Base-by-base conservation (phyloP, 1,140 invertebrate genomes). In the Drosophila takahashii region DNA sequence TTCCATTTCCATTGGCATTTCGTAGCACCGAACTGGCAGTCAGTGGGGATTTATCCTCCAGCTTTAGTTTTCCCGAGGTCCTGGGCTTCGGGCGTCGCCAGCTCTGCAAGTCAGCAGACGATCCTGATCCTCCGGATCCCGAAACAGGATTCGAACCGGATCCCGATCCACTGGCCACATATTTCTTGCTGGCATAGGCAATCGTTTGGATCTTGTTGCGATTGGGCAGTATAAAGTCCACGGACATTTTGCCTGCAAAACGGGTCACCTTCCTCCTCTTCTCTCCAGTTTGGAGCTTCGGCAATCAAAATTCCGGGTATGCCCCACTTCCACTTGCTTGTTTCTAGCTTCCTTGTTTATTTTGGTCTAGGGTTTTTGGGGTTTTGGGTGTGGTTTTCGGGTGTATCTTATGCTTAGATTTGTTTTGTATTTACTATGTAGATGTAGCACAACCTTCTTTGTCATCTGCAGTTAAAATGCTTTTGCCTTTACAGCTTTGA, bases 391-490 rank as follows among this genome's bases (percentile, higher is more conserved):
- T 47, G 53, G 50, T 66, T 61, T 52, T 54, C 53, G 45, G 29
- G 45, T 44, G 51, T 75, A 62, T 27, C 69, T 79, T 71, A 72
- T 37, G 52, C 69, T 78, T 78, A 64, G 37, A 48, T 73, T 74
- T 62, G 50, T 64, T 75, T 72, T 75, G 73, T 85, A 81, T 86
- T 86, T 86, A 74, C 77, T 85, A 86, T 87, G 80, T 87, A 87
- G 83, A 87, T 87, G 74, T 89, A 87, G 83, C 83, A 87, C 83
- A 87, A 87, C 83, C 83, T 87, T 87, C 83, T 87, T 87, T 91
- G 76, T 83, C 81, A 75, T 70, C 67, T 77, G 77, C 77, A 75
- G 83, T 76, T 65, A 79, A 87, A 73, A 73, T 81, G 70, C 70
- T 76, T 64, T 83, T 71, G 56, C 53, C 48, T 75, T 65, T 60